These are phyloP conservation scores for Metaphire vulgaris DNA, from an alignment of 1,140 invertebrate species.

Conservation along the genomic window DNA sequence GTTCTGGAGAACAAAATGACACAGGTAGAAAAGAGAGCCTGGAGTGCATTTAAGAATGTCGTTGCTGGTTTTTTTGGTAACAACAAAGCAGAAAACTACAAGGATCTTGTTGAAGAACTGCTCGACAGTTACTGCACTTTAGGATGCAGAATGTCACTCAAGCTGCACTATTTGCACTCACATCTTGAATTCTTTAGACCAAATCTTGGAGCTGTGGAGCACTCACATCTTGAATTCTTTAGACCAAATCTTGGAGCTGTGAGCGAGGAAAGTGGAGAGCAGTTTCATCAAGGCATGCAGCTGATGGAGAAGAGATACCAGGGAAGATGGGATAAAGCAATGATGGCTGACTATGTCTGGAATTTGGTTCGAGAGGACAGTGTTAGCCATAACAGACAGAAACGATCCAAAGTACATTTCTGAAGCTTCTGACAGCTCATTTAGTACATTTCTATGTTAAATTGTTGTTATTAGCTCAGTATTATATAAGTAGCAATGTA, in stretches of 20 bases:
- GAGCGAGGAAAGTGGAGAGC: constrained; percentile 47
- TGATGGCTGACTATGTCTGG: constrained; percentile 35
- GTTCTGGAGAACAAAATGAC: constrained; percentile 13
- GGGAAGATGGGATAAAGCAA: constrained; percentile 32
- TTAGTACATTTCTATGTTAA: background rate
- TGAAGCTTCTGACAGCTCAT: background rate
- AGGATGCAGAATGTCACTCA: constrained; percentile 32
- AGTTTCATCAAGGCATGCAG: constrained; percentile 48
- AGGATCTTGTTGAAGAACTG: constrained; percentile 27
- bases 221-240: constrained; percentile 49
- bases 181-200: constrained; percentile 48
- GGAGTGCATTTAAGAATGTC: constrained; percentile 32
- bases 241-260: constrained; percentile 38
- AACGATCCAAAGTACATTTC: background rate
- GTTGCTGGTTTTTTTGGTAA: constrained; percentile 30
- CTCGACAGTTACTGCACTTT: constrained; percentile 29
- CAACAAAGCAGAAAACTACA: constrained; percentile 32
- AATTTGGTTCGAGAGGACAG: background rate
- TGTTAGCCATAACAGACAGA: background rate
- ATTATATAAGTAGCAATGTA: background rate
- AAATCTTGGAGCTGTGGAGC: constrained; percentile 41
- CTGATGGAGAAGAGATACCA: constrained; percentile 41
- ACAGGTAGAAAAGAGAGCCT: constrained; percentile 28
- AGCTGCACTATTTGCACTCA: constrained; percentile 47
- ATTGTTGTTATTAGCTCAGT: background rate